phyloP scores from a whole-genome alignment of 2,797 vertebrate species.

The Halcyon badia region DNA sequence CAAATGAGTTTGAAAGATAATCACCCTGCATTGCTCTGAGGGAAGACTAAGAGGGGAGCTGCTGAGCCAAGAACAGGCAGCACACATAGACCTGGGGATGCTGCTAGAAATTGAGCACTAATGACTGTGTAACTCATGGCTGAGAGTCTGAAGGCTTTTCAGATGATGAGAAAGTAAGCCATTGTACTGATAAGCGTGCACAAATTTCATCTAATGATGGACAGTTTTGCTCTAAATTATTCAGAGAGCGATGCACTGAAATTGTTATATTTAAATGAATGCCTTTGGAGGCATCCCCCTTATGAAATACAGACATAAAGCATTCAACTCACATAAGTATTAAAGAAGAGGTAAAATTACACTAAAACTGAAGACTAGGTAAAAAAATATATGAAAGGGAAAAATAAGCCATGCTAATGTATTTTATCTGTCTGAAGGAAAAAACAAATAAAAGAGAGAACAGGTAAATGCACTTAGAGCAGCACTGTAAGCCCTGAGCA shows the following conservation, averaged over 20 bases:
- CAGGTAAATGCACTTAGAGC: not conserved
- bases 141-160: not conserved
- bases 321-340: not conserved
- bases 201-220: not conserved
- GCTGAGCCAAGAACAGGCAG: not conserved
- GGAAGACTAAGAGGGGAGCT: not conserved
- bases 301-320: not conserved
- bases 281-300: not conserved
- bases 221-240: not conserved
- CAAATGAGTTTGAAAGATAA: not conserved
- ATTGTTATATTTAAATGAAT: not conserved
- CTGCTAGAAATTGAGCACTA: not conserved
- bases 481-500: not conserved
- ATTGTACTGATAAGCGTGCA: not conserved
- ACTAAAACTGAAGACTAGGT: not conserved
- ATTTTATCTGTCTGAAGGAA: not conserved
- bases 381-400: not conserved
- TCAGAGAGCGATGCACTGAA: not conserved
- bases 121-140: not conserved
- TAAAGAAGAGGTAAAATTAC: not conserved
- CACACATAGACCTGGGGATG: fast-evolving
- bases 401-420: not conserved
- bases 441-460: not conserved
- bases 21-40: not conserved
- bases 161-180: not conserved